Evolutionary conservation across 2,113 vertebrate genomes (phyloP).

Genomic region (Thamnophis sirtalis): DNA sequence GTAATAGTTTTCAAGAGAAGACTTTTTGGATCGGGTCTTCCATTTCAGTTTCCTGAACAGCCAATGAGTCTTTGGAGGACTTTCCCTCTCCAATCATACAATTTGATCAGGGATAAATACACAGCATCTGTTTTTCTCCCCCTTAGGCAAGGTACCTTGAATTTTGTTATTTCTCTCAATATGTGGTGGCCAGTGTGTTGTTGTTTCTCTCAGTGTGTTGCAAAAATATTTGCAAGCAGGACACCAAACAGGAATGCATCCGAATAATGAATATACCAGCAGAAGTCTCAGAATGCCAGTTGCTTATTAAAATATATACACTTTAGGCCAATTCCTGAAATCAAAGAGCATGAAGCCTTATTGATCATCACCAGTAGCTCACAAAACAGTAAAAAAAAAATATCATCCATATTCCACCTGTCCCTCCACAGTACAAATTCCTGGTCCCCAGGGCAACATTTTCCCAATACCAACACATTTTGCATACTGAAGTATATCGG

Average conservation of each 20-base stretch:
- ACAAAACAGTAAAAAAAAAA: neutral
- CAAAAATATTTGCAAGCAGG: neutral
- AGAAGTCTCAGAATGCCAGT: neutral
- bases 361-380: neutral
- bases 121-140: neutral
- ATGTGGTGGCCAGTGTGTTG: neutral
- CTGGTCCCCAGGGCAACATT: neutral
- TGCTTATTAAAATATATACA: neutral
- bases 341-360: neutral
- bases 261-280: neutral
- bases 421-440: neutral
- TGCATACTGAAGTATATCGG: neutral
- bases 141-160: neutral
- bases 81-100: neutral
- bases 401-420: neutral
- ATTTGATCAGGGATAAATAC: neutral
- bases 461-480: neutral
- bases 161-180: neutral
- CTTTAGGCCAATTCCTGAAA: neutral
- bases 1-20: neutral
- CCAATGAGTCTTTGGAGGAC: neutral
- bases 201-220: neutral
- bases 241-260: neutral
- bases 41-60: neutral
- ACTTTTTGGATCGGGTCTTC: neutral